Evolutionary conservation across 92 coral and sea anemone genomes (phyloP).

Genomic region (Porites cylindrica): DNA sequence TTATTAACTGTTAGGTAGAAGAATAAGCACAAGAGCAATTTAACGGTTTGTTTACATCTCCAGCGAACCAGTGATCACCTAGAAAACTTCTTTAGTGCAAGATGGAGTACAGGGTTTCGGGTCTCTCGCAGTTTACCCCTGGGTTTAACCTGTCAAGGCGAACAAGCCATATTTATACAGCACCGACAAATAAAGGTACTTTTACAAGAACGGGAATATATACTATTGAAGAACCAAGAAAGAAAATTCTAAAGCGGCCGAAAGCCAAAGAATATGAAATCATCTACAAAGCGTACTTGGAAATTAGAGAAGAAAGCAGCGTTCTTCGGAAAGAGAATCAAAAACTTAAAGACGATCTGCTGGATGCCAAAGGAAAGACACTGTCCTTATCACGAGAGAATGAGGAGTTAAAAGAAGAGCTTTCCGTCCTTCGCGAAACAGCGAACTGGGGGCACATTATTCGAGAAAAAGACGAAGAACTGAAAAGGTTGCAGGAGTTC

Average conservation of each 20-base stretch:
- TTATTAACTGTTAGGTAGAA: conserved; percentile 11
- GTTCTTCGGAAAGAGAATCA: conserved; percentile 42
- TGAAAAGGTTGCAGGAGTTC: conserved; percentile 70
- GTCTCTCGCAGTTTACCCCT: not conserved
- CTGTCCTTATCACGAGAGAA: conserved; percentile 54
- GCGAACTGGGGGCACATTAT: conserved; percentile 87
- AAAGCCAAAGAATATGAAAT: conserved; percentile 48
- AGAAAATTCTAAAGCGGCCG: conserved; percentile 37
- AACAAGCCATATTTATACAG: conserved; percentile 12
- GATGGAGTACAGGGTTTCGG: conserved; percentile 24
- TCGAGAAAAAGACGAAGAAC: conserved; percentile 82
- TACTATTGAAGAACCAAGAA: conserved; percentile 19
- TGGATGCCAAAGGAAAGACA: conserved; percentile 35
- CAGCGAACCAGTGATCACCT: not conserved
- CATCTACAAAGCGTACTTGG: conserved; percentile 41
- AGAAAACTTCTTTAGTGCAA: no score
- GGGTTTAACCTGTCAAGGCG: not conserved
- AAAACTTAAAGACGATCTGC: conserved; percentile 31
- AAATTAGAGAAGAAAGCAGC: conserved; percentile 40
- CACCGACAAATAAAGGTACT: conserved; percentile 10
- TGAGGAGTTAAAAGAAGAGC: conserved; percentile 56
- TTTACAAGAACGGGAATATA: conserved; percentile 30
- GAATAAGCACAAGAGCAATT: conserved; percentile 15
- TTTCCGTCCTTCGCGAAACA: conserved; percentile 56
- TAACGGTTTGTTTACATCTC: not conserved